Evolutionary conservation across 2,797 vertebrate genomes (phyloP).

Genomic region (Lophotriccus pileatus): DNA sequence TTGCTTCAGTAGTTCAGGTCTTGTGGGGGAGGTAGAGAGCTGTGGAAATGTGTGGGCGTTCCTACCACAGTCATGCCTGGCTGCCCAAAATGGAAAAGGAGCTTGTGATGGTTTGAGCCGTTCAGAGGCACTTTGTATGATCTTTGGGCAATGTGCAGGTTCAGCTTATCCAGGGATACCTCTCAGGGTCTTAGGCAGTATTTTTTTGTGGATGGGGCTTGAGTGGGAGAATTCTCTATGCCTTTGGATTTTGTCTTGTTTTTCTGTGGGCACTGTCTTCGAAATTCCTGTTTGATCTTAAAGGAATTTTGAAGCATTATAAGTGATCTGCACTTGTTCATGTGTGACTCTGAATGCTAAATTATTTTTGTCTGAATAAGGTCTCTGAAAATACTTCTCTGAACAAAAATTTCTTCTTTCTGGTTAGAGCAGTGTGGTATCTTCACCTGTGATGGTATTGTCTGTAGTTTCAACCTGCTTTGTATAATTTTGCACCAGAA

Average conservation of each 20-base stretch:
- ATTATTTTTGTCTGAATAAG: background rate
- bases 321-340: background rate
- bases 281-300: background rate
- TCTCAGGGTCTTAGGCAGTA: background rate
- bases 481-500: fast-evolving
- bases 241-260: background rate
- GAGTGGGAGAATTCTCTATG: background rate
- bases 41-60: background rate
- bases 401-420: background rate
- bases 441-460: background rate
- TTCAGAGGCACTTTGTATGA: background rate
- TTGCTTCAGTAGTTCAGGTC: background rate
- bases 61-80: background rate
- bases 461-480: background rate
- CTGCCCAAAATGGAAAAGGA: background rate
- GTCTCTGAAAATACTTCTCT: background rate
- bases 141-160: background rate
- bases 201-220: background rate
- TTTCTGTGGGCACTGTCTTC: background rate
- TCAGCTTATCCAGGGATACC: background rate
- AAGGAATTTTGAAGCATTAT: background rate
- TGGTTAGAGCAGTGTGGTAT: background rate
- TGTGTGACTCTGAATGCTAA: background rate
- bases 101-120: background rate
- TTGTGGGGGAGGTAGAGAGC: background rate